phyloP scores from a whole-genome alignment of 2,113 vertebrate species.

The Acanthisitta chloris region DNA sequence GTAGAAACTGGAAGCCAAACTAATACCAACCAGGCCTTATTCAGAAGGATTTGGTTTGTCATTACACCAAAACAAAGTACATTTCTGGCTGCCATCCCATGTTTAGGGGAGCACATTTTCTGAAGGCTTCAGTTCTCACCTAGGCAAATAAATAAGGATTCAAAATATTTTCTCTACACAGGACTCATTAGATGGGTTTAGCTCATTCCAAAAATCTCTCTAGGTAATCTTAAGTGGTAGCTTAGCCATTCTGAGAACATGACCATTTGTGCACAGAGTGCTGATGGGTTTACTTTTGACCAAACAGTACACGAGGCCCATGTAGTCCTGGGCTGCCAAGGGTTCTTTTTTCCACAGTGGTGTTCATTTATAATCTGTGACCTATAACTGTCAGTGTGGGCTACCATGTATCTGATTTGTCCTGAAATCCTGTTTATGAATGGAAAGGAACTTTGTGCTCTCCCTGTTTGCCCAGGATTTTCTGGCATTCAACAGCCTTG shows the following conservation, averaged over 20 bases:
- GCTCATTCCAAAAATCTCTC: neutral
- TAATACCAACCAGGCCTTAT: neutral
- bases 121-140: neutral
- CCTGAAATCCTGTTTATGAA: neutral
- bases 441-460: neutral
- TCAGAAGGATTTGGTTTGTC: neutral
- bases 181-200: neutral
- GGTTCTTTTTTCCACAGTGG: neutral
- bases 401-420: neutral
- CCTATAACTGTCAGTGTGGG: neutral
- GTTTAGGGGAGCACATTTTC: neutral
- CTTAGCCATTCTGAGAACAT: neutral
- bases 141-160: neutral
- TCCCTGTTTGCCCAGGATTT: conserved; percentile 54
- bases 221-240: neutral
- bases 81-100: neutral
- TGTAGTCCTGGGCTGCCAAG: neutral
- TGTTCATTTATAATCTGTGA: neutral
- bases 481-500: conserved; percentile 1
- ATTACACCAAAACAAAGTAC: neutral
- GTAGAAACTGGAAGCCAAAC: neutral
- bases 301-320: neutral
- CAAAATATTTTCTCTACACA: neutral
- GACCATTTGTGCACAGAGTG: neutral
- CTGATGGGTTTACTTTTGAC: neutral